Conservation (phyloP, 2,113 vertebrate species). For the Mesocricetus auratus region DNA sequence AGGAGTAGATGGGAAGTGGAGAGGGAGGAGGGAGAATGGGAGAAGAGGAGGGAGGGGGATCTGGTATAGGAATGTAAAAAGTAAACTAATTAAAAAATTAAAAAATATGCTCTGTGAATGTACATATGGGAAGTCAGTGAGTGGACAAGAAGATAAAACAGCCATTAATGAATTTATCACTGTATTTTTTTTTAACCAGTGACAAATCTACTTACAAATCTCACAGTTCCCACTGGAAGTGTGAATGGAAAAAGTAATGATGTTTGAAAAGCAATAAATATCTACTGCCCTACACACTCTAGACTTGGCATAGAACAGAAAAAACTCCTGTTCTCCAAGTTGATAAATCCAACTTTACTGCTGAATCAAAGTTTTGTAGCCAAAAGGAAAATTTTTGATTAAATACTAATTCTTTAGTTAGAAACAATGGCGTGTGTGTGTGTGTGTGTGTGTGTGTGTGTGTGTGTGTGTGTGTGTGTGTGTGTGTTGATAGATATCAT, state of each 20-base stretch:
- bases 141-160: slow-evolving; percentile 60
- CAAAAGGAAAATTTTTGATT: slow-evolving; percentile 67
- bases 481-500: slow-evolving; percentile 53
- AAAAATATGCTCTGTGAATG: not conserved
- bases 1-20: too few species aligned
- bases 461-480: too few species aligned
- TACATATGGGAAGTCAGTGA: slow-evolving; percentile 52
- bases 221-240: slow-evolving; percentile 55
- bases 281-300: not conserved
- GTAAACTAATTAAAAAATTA: too few species aligned
- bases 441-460: too few species aligned
- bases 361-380: slow-evolving; percentile 72
- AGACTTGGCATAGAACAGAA: slow-evolving; percentile 37
- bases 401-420: slow-evolving; percentile 55
- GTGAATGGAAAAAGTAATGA: slow-evolving; percentile 58
- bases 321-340: slow-evolving; percentile 10
- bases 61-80: too few species aligned
- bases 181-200: slow-evolving; percentile 24
- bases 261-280: slow-evolving; percentile 65
- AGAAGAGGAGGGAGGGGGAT: too few species aligned
- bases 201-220: slow-evolving; percentile 67
- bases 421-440: slow-evolving; percentile 37
- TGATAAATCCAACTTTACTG: slow-evolving; percentile 67
- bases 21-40: too few species aligned
- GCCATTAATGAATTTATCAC: slow-evolving; percentile 65